These are phyloP conservation scores for Dallia pectoralis DNA, from an alignment of 2,797 vertebrate species.

Conservation along the genomic window DNA sequence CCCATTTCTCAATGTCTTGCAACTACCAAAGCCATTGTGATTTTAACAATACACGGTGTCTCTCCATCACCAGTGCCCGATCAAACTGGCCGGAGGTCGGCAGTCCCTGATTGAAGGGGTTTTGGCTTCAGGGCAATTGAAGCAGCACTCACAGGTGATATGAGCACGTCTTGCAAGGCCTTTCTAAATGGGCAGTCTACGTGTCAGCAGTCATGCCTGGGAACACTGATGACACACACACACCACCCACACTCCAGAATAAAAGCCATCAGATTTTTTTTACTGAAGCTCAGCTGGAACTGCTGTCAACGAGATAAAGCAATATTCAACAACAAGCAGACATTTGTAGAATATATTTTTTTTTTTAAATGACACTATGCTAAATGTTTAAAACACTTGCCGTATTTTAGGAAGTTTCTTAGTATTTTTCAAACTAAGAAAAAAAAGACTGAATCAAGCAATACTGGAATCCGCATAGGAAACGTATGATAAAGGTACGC, in stretches of 20 bases:
- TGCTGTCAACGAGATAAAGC: neutral
- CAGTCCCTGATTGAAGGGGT: neutral
- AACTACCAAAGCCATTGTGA: neutral
- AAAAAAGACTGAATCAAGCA: neutral
- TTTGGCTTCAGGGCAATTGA: constrained; percentile 44
- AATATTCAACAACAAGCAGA: neutral
- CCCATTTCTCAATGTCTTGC: neutral
- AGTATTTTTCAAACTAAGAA: neutral
- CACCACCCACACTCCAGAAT: constrained; percentile 30
- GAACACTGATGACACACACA: constrained; percentile 37
- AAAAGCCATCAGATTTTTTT: neutral
- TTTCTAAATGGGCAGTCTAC: constrained; percentile 45
- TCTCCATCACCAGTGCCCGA: neutral
- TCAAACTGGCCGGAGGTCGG: neutral
- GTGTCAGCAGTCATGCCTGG: constrained; percentile 50
- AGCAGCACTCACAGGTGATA: constrained; percentile 55
- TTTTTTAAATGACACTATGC: neutral
- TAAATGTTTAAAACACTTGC: neutral
- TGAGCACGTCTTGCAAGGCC: constrained; percentile 48
- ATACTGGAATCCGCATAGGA: neutral
- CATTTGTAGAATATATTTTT: neutral
- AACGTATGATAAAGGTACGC: no score
- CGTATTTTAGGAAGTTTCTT: no score
- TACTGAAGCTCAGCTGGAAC: neutral
- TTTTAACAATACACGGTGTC: neutral